Base-by-base conservation (phyloP, 2,797 vertebrate species). In the Melopsittacus undulatus region DNA sequence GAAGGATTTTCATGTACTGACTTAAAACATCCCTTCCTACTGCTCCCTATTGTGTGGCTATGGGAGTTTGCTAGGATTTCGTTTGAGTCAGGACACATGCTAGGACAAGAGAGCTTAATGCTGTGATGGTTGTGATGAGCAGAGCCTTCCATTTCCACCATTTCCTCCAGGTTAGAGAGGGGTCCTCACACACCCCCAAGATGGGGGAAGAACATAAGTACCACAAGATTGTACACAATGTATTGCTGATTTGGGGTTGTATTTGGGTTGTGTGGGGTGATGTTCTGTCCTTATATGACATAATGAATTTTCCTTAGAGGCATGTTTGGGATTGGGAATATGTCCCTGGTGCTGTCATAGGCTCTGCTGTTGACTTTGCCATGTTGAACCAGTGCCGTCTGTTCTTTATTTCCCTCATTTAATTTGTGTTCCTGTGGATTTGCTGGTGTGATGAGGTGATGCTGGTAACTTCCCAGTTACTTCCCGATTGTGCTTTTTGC, bases 161-260 rank as follows among this genome's bases (percentile, higher is more conserved):
- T 5, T 9, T 87, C 68, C 27, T 89, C 16, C 52, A 45, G 49
- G 30, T 74, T 32, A 48, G 61, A 57, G 40, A 49, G 26, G 24
- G 29, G 20, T 59, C 34, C 51, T 78, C 18, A 6, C 18, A 26
- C 46, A 15, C 27, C 12, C 16, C 20, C 7, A 17, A 64, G 66
- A 12, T 0, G 1, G 9, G 54, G 20, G 11, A 46, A 15, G n/a
- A 68, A 8, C 38, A 12, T 0, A 4, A 43, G 4, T n/a, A 34
- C 48, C 12, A 11, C 61, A 7, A 9, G 23, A 26, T 70, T 0
- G 1, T 43, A 7, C 2, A 0, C 10, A 22, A n/a, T 7, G 1
- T 11, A 9, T 36, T 42, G 6, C 26, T 59, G 29, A 29, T 57
- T 3, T 36, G n/a, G 11, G 14, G 16, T 4, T 83, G 70, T 20